Conservation (phyloP, 2,113 vertebrate genomes). For the Tragelaphus strepsiceros region DNA sequence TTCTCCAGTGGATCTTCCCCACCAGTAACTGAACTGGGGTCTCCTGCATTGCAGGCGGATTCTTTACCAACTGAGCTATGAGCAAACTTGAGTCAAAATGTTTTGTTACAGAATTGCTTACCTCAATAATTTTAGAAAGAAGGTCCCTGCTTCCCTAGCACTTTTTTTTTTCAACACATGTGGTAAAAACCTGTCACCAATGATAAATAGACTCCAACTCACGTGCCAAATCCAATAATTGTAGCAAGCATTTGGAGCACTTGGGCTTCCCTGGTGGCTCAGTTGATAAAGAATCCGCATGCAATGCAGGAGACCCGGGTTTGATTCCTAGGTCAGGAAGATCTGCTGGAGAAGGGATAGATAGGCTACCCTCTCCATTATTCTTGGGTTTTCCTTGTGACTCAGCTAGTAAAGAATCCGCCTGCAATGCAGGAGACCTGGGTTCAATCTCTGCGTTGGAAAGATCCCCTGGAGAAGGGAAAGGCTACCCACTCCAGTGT, state of each 20-base stretch:
- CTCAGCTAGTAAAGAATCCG: not conserved
- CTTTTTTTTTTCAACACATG: not conserved
- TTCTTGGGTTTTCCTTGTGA: too few species aligned
- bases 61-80: not conserved
- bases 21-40: not conserved
- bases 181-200: not conserved
- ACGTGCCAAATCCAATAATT: not conserved
- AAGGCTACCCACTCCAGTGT: not conserved
- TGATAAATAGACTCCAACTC: not conserved
- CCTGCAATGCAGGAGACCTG: not conserved
- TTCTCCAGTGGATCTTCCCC: not conserved
- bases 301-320: too few species aligned
- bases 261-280: not conserved
- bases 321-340: too few species aligned
- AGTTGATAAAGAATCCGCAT: not conserved
- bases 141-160: not conserved
- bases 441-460: rapidly evolving
- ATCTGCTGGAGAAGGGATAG: too few species aligned
- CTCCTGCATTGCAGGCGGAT: not conserved
- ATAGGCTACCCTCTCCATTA: too few species aligned
- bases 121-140: not conserved
- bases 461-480: not conserved
- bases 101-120: not conserved
- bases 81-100: not conserved
- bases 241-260: not conserved